phyloP scores from a whole-genome alignment of 1,140 invertebrate genomes.

The Sitobion miscanthi region DNA sequence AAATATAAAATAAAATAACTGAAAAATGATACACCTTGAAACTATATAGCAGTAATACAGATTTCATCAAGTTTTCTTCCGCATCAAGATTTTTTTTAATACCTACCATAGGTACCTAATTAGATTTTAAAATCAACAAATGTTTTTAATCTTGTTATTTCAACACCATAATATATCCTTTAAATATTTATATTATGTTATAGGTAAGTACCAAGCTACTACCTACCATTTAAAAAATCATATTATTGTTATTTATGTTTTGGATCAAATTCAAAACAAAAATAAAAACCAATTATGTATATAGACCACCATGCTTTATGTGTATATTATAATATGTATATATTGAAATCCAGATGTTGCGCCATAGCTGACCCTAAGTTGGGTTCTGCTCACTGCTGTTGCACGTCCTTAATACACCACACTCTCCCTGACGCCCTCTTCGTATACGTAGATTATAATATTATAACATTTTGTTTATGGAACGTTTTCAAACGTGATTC shows the following conservation, averaged over 20 bases:
- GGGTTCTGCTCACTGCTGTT: not conserved
- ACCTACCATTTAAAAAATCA: not conserved
- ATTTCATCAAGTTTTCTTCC: not conserved
- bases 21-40: not conserved
- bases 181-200: too few relatives aligned
- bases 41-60: not conserved
- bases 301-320: not conserved
- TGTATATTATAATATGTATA: not conserved
- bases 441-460: not conserved
- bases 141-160: not conserved
- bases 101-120: not conserved
- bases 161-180: not conserved
- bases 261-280: not conserved
- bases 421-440: not conserved
- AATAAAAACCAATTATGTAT: not conserved
- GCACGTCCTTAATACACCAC: not conserved
- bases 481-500: not conserved
- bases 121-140: not conserved
- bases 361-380: not conserved
- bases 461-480: not conserved
- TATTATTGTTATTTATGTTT: not conserved
- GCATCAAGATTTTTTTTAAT: too few relatives aligned
- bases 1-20: not conserved
- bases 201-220: not conserved
- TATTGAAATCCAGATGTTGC: not conserved